Percentiles rank a stretch among this genome's conserved stretches.
These are phyloP conservation scores for Colletes collaris DNA, from an alignment of 2,888 invertebrate species.

Conservation along the genomic window DNA sequence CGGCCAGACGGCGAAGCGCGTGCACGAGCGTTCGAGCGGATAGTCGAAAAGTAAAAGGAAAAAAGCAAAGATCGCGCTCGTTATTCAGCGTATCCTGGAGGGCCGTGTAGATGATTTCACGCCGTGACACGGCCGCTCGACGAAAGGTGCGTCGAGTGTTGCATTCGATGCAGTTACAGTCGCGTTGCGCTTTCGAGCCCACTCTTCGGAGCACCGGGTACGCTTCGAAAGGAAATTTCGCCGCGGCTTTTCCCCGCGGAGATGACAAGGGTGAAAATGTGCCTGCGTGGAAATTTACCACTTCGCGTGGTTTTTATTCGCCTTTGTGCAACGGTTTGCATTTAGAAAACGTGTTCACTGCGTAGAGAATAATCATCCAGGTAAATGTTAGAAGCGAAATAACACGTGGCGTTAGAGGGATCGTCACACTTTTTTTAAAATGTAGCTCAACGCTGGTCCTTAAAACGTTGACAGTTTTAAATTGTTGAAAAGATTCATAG, in stretches of 20 bases:
- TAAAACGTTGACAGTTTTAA: too few relatives aligned
- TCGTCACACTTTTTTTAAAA: too few relatives aligned
- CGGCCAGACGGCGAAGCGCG: conserved; percentile 41
- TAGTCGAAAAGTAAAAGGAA: conserved; percentile 48
- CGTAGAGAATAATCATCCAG: too few relatives aligned
- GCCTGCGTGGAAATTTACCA: too few relatives aligned
- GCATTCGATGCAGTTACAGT: conserved; percentile 51
- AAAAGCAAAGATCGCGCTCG: conserved; percentile 55
- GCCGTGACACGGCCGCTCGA: conserved; percentile 52
- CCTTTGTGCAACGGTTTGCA: too few relatives aligned
- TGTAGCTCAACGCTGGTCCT: too few relatives aligned
- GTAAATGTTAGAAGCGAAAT: too few relatives aligned
- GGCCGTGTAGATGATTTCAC: conserved; percentile 54
- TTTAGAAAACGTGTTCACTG: too few relatives aligned
- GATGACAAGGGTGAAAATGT: too few relatives aligned
- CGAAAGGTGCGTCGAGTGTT: conserved; percentile 57
- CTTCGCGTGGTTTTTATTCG: too few relatives aligned
- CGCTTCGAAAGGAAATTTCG: conserved; percentile 41
- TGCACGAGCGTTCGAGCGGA: conserved; percentile 50
- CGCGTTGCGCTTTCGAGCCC: conserved; percentile 24
- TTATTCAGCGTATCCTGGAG: conserved; percentile 62
- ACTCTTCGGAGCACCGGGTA: conserved; percentile 20
- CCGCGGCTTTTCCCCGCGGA: conserved; percentile 6
- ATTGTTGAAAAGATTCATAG: too few relatives aligned
- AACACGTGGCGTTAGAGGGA: too few relatives aligned